Percentiles rank a stretch among this genome's conserved stretches.
phyloP scores from a whole-genome alignment of 2,113 vertebrate species.

The Hystrix brachyura region DNA sequence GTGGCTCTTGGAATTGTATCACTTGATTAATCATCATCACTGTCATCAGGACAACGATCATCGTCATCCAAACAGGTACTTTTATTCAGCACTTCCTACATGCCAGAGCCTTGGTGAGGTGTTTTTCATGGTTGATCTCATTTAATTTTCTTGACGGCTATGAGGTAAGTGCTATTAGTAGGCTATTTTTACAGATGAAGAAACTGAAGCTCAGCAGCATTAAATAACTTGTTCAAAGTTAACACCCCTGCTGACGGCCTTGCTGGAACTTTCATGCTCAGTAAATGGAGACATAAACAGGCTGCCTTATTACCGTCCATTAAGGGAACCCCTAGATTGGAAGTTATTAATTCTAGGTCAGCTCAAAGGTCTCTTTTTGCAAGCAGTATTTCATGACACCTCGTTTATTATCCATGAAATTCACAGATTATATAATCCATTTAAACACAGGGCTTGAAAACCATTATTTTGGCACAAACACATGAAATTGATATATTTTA shows the following conservation, averaged over 20 bases:
- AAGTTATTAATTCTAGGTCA: background rate
- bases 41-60: background rate
- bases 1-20: background rate
- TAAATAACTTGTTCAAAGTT: slow-evolving; percentile 14
- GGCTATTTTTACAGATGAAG: background rate
- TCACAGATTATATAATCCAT: background rate
- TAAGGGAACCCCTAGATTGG: background rate
- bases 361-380: background rate
- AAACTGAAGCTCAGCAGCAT: background rate
- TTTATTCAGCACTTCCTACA: slow-evolving; percentile 24
- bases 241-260: background rate
- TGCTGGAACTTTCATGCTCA: background rate
- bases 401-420: background rate
- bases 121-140: slow-evolving; percentile 13
- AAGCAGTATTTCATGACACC: background rate
- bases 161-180: background rate
- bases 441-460: background rate
- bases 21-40: background rate
- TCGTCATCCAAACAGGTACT: background rate
- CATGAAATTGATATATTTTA: background rate
- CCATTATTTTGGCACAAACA: slow-evolving; percentile 25
- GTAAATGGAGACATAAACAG: background rate
- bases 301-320: background rate
- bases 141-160: background rate
- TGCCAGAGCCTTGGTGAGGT: background rate